Base-by-base conservation (phyloP, 2,888 invertebrate species). In the Drosophila mercatorum region DNA sequence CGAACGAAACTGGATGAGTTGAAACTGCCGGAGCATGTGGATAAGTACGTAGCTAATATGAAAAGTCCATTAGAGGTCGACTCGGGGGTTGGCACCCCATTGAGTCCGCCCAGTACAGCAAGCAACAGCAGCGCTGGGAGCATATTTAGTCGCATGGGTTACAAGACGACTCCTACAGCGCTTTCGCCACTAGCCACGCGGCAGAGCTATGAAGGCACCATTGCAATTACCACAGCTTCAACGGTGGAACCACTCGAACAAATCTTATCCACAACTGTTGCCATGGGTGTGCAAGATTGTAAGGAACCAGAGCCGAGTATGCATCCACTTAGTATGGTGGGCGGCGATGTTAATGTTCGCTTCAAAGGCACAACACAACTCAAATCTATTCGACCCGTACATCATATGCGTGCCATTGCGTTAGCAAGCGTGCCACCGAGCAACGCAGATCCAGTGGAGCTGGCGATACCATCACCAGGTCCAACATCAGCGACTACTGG, bases 361-460 rank as follows among this genome's bases (percentile, higher is more conserved):
- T 97, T 95, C 88, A 96, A 96, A 82, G 97, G 96, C 7, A 96
- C 96, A 1, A 96, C 96, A 0, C 96, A 97, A 90, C 92, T 97
- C 69, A 97, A 96, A 90, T 96, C 95, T 60, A 95, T 97, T 34
- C 94, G 95, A 72, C 95, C 96, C 12, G 79, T 89, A 26, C 92
- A 93, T 71, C 91, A 92, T 56, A 84, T 90, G 73, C 85, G 91
- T 58, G 84, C 91, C 51, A 91, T 91, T 56, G 68, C 91, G 22
- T 67, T 91, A 65, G 56, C 78, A 22, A 76, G 57, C 1, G 80
- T 77, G 10, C 43, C 69, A 34, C 57, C 61, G 14, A 60, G 40
- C n/a, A 75, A 65, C 56, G 67, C 59, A 38, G 78, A 78, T 41
- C 22, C 75, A 7, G 76, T 72, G 12, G 57, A 72, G 2, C 14